Conservation (phyloP, 2,797 vertebrate genomes). For the Coccyzus lansbergi region DNA sequence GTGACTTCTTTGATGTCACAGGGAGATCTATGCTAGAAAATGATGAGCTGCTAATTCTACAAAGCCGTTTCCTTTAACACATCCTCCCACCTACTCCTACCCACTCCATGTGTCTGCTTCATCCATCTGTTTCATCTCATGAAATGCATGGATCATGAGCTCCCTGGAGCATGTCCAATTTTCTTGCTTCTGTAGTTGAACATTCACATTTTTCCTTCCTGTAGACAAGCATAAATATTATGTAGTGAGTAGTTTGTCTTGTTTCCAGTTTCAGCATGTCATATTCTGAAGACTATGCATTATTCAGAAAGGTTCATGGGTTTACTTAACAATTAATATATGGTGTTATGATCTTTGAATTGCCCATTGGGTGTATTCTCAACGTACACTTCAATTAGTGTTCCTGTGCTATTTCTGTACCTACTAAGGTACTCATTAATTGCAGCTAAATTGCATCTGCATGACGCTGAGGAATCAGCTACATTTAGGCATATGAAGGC, state of each 20-base stretch:
- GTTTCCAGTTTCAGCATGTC: conserved; percentile 7
- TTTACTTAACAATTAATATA: conserved; percentile 32
- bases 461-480: neutral
- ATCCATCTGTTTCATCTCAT: conserved; percentile 65
- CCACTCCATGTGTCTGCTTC: conserved; percentile 30
- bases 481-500: neutral
- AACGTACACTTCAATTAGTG: fast-evolving
- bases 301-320: neutral
- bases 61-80: conserved; percentile 56
- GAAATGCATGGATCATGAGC: conserved; percentile 56
- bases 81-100: conserved; percentile 45
- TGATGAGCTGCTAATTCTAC: conserved; percentile 23
- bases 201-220: neutral
- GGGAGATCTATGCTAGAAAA: conserved; percentile 29
- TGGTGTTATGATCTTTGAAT: neutral
- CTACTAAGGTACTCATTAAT: neutral
- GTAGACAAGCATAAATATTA: conserved; percentile 39
- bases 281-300: neutral
- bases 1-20: neutral
- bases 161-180: conserved; percentile 41
- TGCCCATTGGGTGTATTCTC: neutral
- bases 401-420: neutral
- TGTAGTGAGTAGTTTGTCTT: conserved; percentile 14
- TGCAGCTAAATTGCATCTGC: neutral
- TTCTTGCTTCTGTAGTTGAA: conserved; percentile 27